Evolutionary conservation across 1,140 invertebrate genomes (phyloP), one percentile per base, ranked within the genome.

Genomic region (Archivesica marissinica): DNA sequence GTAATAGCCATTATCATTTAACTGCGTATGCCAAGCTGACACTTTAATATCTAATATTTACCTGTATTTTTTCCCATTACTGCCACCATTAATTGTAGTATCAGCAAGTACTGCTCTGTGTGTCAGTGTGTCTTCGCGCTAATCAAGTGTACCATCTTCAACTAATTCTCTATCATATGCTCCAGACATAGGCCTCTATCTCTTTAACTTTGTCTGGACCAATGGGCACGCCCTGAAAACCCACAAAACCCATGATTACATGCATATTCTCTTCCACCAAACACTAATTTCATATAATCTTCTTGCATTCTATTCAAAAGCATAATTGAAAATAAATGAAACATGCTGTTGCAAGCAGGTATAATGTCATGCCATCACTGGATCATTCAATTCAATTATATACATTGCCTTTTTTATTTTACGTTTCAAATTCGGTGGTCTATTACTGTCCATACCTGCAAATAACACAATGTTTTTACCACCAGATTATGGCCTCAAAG

Each of bases 261-360:
- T 75, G 64, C 17, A 75, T 56, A 20, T 38, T 82, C 35, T 28
- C 56, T n/a, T 52, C 15, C 15, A 59, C 38, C 41, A 74, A 72
- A 82, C 79, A 59, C 28, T 41, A 30, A 64, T 44, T 78, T 78
- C 28, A 78, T 44, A 50, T n/a, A 81, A 82, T 39, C 38, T 17
- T 30, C 30, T 33, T 50, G 44, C 50, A 72, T n/a, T 50, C 41
- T 28, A 30, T 72, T 72, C 41, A 72, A 47, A n/a, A n/a, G n/a
- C n/a, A 50, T 50, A 9, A 28, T 28, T 33, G 9, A 50, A 50
- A 50, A 25, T 72, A 25, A 72, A 72, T 72, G 68, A 52, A 54
- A 75, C 44, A 56, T 41, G 70, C 52, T 59, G 74, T 61, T 83
- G 35, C 39, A 75, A 64, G 78, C 78, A 56, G n/a, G 35, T 30